Evolutionary conservation across 2,113 vertebrate species (phyloP).

Genomic region (Gasterosteus nipponicus): DNA sequence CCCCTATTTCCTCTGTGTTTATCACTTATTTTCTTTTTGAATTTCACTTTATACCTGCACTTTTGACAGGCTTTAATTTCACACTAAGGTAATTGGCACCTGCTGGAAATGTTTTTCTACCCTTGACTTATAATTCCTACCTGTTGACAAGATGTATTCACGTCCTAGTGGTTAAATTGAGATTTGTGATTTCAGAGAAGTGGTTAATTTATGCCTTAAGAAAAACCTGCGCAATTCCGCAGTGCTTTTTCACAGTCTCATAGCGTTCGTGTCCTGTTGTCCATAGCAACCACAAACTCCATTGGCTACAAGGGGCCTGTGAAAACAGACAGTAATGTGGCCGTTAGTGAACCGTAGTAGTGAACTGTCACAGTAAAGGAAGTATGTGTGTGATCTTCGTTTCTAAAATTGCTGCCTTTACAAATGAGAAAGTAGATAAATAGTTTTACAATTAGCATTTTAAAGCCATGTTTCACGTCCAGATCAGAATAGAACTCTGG

Average conservation of each 20-base stretch:
- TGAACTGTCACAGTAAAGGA: no score
- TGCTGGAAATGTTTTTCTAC: slow-evolving; percentile 7
- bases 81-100: slow-evolving; percentile 45
- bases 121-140: slow-evolving; percentile 1
- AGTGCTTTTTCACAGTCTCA: not conserved
- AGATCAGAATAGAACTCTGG: not conserved
- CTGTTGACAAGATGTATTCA: slow-evolving; percentile 21
- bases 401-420: no score
- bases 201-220: not conserved
- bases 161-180: not conserved
- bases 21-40: slow-evolving; percentile 38
- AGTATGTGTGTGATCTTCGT: no score
- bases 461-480: not conserved
- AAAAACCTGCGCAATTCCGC: not conserved
- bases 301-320: not conserved
- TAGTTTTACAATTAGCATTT: not conserved
- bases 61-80: slow-evolving; percentile 56
- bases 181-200: not conserved
- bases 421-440: not conserved
- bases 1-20: slow-evolving; percentile 38
- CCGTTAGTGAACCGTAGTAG: not conserved
- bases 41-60: slow-evolving; percentile 40
- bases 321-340: not conserved
- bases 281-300: not conserved
- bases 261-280: not conserved